Evolutionary conservation across 2,888 invertebrate species (phyloP).

Genomic region (Nomada lathburiana): DNA sequence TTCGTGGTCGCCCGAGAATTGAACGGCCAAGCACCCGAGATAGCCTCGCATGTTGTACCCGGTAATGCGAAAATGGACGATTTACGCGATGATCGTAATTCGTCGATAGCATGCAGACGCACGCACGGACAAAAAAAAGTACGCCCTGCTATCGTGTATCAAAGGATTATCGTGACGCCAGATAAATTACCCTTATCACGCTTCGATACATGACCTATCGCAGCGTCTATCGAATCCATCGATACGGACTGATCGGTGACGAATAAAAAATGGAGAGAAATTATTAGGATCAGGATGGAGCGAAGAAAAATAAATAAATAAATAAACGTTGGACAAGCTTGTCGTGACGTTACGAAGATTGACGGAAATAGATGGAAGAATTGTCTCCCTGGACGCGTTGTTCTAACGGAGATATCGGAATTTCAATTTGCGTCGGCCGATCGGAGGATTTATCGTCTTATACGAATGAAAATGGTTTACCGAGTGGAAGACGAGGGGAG

Average conservation of each 20-base stretch:
- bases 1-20: constrained; percentile 22
- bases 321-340: not conserved
- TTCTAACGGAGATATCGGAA: constrained; percentile 24
- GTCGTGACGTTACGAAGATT: not conserved
- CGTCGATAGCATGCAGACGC: constrained; percentile 2
- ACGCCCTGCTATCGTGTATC: constrained; percentile 30
- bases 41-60: not conserved
- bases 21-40: not conserved
- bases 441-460: constrained; percentile 55
- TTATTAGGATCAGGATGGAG: constrained; percentile 4
- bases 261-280: constrained; percentile 28
- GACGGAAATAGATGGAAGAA: constrained; percentile 4
- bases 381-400: constrained; percentile 1
- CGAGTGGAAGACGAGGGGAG: not conserved
- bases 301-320: too few relatives aligned
- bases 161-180: constrained; percentile 48
- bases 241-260: constrained; percentile 5
- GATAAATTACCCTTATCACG: constrained; percentile 58
- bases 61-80: not conserved
- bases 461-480: constrained; percentile 48
- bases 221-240: constrained; percentile 20
- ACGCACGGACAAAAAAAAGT: not conserved
- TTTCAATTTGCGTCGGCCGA: constrained; percentile 52
- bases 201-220: constrained; percentile 40
- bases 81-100: constrained; percentile 36